phyloP scores from a whole-genome alignment of 1,140 invertebrate species.

The Bactericera cockerelli region DNA sequence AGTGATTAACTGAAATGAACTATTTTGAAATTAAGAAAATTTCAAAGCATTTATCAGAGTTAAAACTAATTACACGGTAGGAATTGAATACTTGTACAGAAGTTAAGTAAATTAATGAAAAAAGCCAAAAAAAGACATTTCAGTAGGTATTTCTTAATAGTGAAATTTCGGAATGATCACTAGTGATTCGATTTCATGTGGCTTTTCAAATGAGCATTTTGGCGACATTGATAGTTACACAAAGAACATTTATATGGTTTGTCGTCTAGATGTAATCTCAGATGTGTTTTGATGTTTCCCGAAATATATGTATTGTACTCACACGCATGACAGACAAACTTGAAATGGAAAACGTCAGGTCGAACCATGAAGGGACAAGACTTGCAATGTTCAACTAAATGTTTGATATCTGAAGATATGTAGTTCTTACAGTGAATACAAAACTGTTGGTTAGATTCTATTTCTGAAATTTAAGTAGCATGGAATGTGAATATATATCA shows the following conservation, averaged over 20 bases:
- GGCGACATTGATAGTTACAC: conserved; percentile 23
- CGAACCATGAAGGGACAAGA: background rate
- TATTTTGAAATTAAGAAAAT: too few relatives aligned
- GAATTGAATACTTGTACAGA: too few relatives aligned
- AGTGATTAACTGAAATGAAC: too few relatives aligned
- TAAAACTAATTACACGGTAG: too few relatives aligned
- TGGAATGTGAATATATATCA: too few relatives aligned
- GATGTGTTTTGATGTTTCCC: conserved; percentile 22
- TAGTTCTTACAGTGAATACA: background rate
- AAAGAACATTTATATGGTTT: conserved; percentile 30
- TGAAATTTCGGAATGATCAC: too few relatives aligned
- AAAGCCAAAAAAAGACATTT: too few relatives aligned
- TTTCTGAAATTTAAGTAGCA: too few relatives aligned
- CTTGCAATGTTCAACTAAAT: background rate
- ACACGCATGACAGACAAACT: conserved; percentile 1
- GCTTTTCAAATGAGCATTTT: conserved; percentile 6
- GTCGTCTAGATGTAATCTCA: conserved; percentile 32
- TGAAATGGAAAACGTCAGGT: conserved; percentile 1
- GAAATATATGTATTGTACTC: background rate
- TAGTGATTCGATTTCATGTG: background rate
- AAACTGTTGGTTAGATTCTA: background rate
- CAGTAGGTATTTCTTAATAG: too few relatives aligned
- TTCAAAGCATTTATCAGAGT: too few relatives aligned
- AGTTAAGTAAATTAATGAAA: too few relatives aligned
- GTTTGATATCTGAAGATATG: background rate